Evolutionary conservation across 2,888 invertebrate species (phyloP).

Genomic region (Hartigia nigra): DNA sequence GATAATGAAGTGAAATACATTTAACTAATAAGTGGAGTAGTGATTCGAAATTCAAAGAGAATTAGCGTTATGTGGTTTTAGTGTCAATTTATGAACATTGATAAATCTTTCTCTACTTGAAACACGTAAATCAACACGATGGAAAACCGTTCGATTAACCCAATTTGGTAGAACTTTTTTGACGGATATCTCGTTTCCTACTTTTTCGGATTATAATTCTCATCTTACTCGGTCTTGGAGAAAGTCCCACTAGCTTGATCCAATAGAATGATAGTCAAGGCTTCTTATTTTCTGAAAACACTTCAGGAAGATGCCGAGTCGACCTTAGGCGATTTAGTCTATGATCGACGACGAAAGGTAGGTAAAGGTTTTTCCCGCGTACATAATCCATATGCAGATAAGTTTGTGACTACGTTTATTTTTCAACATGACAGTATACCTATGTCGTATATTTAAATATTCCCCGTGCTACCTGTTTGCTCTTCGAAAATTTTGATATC

Average conservation of each 20-base stretch:
- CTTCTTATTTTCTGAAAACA: constrained; percentile 30
- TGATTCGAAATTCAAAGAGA: not conserved
- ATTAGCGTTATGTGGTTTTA: not conserved
- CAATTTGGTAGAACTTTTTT: not conserved
- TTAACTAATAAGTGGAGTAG: not conserved
- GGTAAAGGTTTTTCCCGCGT: not conserved
- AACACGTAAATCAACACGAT: not conserved
- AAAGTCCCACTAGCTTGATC: not conserved
- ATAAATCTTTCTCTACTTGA: not conserved
- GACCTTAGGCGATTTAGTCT: constrained; percentile 22
- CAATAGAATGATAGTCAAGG: constrained; percentile 30
- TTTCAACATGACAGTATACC: not conserved
- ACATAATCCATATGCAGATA: not conserved
- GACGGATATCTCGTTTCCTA: not conserved
- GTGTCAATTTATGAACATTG: not conserved
- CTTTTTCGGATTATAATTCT: not conserved
- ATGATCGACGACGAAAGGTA: constrained; percentile 30
- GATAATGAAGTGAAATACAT: not conserved
- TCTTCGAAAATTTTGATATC: not conserved
- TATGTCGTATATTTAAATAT: not conserved
- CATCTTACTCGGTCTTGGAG: not conserved
- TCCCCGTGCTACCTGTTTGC: not conserved
- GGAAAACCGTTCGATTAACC: not conserved
- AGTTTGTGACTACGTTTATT: not conserved
- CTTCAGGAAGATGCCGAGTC: constrained; percentile 37